A percentile compares a stretch with the other conserved stretches of the same genome.
Conservation (phyloP, 1,140 invertebrate species). For the Orchestia grillus region DNA sequence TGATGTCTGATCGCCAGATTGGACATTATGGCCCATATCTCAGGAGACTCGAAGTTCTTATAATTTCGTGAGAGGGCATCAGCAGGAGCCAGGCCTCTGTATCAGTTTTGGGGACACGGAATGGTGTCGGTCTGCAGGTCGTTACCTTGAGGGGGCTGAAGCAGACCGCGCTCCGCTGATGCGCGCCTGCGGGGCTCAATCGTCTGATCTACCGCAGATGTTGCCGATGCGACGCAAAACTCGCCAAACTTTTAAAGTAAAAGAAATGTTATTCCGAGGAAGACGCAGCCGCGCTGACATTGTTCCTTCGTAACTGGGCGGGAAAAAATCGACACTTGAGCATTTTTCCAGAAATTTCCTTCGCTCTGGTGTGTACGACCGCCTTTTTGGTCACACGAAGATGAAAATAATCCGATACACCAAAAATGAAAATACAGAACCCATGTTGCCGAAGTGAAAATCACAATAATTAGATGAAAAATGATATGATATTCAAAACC, state of each 20-base stretch:
- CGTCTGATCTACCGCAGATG: not conserved
- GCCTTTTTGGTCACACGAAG: not conserved
- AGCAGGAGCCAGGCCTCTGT: not conserved
- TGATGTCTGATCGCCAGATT: not conserved
- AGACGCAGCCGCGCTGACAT: not conserved
- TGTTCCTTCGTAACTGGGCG: not conserved
- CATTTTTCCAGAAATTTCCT: not conserved
- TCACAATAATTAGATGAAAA: not conserved
- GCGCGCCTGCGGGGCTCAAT: not conserved
- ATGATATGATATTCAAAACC: not conserved
- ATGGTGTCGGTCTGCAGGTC: not conserved
- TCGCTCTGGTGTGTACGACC: not conserved
- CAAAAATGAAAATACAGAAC: not conserved
- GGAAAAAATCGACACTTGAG: not conserved
- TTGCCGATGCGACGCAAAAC: slow-evolving; percentile 1
- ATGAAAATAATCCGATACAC: not conserved
- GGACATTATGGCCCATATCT: not conserved
- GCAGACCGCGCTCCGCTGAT: not conserved
- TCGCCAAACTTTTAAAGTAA: not conserved
- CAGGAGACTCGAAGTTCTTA: not conserved
- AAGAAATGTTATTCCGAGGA: slow-evolving; percentile 47
- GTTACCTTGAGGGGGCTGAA: not conserved
- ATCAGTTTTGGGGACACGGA: not conserved
- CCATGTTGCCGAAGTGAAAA: not conserved
- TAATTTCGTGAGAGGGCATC: not conserved